A percentile compares a stretch with the other conserved stretches of the same genome.
Conservation (phyloP, 2,888 invertebrate genomes). For the Bombylius discolor region DNA sequence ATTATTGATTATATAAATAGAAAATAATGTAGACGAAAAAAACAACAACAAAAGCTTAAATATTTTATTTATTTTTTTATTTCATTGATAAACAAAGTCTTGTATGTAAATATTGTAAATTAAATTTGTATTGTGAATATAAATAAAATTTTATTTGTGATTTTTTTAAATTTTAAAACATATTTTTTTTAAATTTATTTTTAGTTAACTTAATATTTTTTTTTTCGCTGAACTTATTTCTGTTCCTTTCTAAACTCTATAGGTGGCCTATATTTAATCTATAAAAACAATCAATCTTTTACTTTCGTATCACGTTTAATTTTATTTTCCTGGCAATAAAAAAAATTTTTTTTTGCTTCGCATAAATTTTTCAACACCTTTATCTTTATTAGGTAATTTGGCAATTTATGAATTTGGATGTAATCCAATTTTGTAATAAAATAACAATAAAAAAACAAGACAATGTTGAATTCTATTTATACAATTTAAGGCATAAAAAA, state of each 20-base stretch:
- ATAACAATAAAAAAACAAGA: too few species aligned
- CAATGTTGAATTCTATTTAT: too few species aligned
- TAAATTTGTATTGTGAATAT: neutral
- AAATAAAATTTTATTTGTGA: neutral
- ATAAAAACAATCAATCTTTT: neutral
- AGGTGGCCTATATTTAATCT: neutral
- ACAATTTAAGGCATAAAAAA: neutral
- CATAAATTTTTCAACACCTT: neutral
- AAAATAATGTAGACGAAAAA: neutral
- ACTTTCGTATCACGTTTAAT: constrained; percentile 1
- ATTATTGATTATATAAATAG: constrained; percentile 38
- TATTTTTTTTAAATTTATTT: neutral
- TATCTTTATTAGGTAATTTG: neutral
- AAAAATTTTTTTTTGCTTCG: too few species aligned
- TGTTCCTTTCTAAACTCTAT: neutral
- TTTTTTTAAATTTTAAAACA: neutral
- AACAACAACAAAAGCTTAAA: too few species aligned
- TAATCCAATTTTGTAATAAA: neutral
- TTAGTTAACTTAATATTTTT: neutral
- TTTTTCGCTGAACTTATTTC: neutral
- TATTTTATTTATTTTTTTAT: neutral
- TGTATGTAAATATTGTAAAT: constrained; percentile 2
- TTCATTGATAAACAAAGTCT: neutral
- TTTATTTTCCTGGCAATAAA: neutral
- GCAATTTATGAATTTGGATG: neutral